Base-by-base conservation (phyloP, 2,797 vertebrate species). In the Enteromius unitaeniatus region DNA sequence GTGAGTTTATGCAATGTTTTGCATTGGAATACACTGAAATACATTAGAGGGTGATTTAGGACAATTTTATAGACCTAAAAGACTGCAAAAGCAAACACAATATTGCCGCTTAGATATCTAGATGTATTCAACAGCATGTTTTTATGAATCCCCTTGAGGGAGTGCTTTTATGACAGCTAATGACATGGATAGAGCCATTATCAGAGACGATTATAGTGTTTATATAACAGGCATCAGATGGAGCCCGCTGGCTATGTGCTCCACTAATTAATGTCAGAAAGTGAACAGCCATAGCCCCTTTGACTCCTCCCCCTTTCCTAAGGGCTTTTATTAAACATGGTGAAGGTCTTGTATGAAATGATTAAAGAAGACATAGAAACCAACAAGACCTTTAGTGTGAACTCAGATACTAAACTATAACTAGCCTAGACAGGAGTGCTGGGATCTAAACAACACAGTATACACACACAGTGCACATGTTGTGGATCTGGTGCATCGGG, bases 171-270 rank as follows among this genome's bases (percentile, higher is more conserved):
- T 47, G 58, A 60, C 17, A 31, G 45, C 45, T 67, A 51, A 79
- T 67, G 62, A 67, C 60, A 45, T 67, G 60, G 60, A 51, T 51
- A 23, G 62, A 31, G 19, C 19, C 28, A 37, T 79, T 51, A 65
- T 67, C 19, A 49, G 45, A 78, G 17, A 67, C 45, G 13, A 26
- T 23, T 23, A 31, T 7, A 6, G 70, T 51, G 55, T 58, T 62
- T 82, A 70, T 75, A 26, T 64, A 75, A 74, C 40, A n/a, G 11
- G 15, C 45, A 47, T 78, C 58, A 64, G 40, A 47, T 47, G 28
- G 45, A 34, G 45, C 34, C 53, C 75, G 21, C 55, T 45, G 75
- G 55, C 23, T 42, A 45, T 62, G 55, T 45, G 7, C 55, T 62
- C 14, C 1, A 37, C 2, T 77, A 45, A 62, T 77, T 17, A 17